Evolutionary conservation across 2,888 invertebrate genomes (phyloP).

Genomic region (Brachyopa scutellaris): DNA sequence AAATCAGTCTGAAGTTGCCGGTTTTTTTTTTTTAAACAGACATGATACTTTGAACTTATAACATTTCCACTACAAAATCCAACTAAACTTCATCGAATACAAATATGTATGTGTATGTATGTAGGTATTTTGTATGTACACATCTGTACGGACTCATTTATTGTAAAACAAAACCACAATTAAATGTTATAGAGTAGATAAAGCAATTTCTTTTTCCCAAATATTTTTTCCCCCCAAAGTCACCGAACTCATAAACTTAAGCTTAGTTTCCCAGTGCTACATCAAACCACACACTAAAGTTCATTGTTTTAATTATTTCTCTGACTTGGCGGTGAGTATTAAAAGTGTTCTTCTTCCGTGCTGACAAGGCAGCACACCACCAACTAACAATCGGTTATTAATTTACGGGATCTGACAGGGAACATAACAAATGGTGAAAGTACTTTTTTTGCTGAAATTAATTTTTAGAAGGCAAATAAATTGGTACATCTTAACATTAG

Average conservation of each 20-base stretch:
- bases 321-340: slow-evolving; percentile 3
- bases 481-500: background rate
- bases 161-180: too few species aligned
- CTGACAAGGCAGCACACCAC: background rate
- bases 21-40: too few species aligned
- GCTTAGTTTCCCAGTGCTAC: slow-evolving; percentile 10
- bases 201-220: too few species aligned
- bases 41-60: too few species aligned
- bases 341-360: background rate
- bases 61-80: too few species aligned
- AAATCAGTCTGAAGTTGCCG: too few species aligned
- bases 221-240: slow-evolving; percentile 19
- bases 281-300: background rate
- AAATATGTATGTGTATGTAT: too few species aligned
- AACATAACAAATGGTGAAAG: slow-evolving; percentile 31
- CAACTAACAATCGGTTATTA: slow-evolving; percentile 17
- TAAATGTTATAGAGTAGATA: too few species aligned
- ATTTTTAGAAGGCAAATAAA: background rate
- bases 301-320: slow-evolving; percentile 37
- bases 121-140: too few species aligned
- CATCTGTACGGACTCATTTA: too few species aligned
- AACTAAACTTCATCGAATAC: too few species aligned
- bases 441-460: slow-evolving; percentile 24
- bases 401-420: slow-evolving; percentile 29
- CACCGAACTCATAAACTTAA: slow-evolving; percentile 30